Percentiles rank a stretch among this genome's conserved stretches.
Conservation (phyloP, 2,888 invertebrate genomes). For the Caenorhabditis auriculariae region DNA sequence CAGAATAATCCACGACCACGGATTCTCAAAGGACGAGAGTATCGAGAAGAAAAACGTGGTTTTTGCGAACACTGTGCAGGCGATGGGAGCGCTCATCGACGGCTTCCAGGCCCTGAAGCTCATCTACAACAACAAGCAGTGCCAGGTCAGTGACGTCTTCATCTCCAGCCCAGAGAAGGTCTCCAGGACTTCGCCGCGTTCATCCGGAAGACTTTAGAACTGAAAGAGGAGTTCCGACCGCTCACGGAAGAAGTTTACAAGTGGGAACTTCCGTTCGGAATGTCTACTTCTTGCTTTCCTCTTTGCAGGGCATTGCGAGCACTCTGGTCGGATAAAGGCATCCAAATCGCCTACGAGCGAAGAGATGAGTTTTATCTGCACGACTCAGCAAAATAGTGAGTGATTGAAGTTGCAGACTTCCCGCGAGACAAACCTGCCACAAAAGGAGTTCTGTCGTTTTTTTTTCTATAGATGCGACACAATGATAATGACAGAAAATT, state of each 20-base stretch:
- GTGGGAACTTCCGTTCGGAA: too few relatives aligned
- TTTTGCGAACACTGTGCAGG: constrained; percentile 99
- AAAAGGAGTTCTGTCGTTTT: too few relatives aligned
- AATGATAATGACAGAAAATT: too few relatives aligned
- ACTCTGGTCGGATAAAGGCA: constrained; percentile 86
- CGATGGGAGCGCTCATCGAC: constrained; percentile 70
- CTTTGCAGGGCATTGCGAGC: constrained; percentile 37
- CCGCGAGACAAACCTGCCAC: too few relatives aligned
- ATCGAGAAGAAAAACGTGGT: constrained; percentile 99
- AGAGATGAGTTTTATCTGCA: constrained; percentile 99
- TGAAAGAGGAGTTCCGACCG: constrained; percentile 24
- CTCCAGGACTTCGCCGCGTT: constrained; percentile 21
- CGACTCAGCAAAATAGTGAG: constrained; percentile 99
- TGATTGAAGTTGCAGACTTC: too few relatives aligned
- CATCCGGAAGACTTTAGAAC: constrained; percentile 12
- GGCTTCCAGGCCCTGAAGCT: constrained; percentile 44
- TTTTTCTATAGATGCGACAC: too few relatives aligned
- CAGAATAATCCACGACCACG: constrained; percentile 99
- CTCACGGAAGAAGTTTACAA: constrained; percentile 16
- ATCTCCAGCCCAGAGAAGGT: not conserved
- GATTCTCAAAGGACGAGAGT: constrained; percentile 98
- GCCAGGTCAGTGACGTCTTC: constrained; percentile 9
- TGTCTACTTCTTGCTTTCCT: too few relatives aligned
- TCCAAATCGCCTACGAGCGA: constrained; percentile 96
- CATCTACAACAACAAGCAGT: constrained; percentile 18